phyloP scores from a whole-genome alignment of 2,888 invertebrate species.

The Nymphalis c-album region DNA sequence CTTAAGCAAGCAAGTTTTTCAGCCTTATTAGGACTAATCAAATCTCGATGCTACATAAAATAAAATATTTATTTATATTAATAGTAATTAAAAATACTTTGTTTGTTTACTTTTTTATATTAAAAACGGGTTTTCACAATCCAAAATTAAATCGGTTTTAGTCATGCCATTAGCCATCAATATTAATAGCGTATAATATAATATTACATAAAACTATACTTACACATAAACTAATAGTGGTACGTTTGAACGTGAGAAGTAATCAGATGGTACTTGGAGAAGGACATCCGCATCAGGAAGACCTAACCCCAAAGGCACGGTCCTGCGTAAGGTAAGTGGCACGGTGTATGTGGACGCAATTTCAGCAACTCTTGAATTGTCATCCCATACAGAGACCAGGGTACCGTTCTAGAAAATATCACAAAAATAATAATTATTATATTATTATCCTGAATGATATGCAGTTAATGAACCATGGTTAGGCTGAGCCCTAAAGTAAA shows the following conservation, averaged over 20 bases:
- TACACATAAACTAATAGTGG: constrained; percentile 92
- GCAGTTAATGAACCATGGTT: too few species aligned
- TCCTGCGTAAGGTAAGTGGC: constrained; percentile 82
- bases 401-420: constrained; percentile 59
- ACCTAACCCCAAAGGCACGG: constrained; percentile 84
- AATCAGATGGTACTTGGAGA: constrained; percentile 87
- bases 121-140: too few species aligned
- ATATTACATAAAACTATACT: constrained; percentile 61
- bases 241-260: constrained; percentile 86
- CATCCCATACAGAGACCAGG: constrained; percentile 83
- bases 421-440: neutral
- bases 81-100: neutral
- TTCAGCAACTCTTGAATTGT: constrained; percentile 80
- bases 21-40: too few species aligned
- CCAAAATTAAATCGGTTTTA: neutral
- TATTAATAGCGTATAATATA: neutral
- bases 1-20: too few species aligned
- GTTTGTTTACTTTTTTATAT: neutral
- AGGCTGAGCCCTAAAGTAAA: too few species aligned
- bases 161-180: neutral
- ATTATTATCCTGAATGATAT: neutral
- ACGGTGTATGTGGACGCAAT: constrained; percentile 72
- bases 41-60: too few species aligned
- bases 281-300: constrained; percentile 86
- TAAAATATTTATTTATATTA: too few species aligned